Evolutionary conservation across 2,797 vertebrate species (phyloP).

Genomic region (Prionace glauca): DNA sequence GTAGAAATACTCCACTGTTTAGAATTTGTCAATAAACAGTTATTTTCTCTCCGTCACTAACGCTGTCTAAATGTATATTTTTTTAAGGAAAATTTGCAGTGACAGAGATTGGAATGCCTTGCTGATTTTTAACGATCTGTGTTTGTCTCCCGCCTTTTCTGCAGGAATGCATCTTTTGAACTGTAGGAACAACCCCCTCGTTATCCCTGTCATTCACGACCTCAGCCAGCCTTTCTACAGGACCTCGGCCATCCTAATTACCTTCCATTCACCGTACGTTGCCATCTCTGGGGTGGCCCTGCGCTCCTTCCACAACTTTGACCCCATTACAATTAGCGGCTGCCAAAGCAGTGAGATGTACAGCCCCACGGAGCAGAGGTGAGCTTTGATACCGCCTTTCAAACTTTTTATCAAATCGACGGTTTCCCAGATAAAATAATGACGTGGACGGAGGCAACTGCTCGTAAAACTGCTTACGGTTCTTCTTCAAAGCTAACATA

Average conservation of each 20-base stretch:
- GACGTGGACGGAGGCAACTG: background rate
- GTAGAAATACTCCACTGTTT: background rate
- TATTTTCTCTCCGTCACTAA: background rate
- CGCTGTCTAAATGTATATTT: background rate
- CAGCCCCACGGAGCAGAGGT: constrained; percentile 91
- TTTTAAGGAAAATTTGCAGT: background rate
- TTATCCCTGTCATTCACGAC: constrained; percentile 95
- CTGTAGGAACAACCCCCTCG: constrained; percentile 93
- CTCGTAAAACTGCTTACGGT: too few species aligned
- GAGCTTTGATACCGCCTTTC: constrained; percentile 49
- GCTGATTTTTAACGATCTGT: constrained; percentile 46
- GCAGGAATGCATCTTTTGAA: constrained; percentile 89
- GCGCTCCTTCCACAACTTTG: constrained; percentile 96
- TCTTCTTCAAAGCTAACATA: background rate
- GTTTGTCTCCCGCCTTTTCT: constrained; percentile 47
- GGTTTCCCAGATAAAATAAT: constrained; percentile 23
- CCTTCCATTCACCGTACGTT: constrained; percentile 79
- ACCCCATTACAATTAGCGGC: constrained; percentile 91
- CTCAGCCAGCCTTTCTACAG: constrained; percentile 92
- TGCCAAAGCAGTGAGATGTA: constrained; percentile 97
- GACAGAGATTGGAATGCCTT: background rate
- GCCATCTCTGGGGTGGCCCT: constrained; percentile 94
- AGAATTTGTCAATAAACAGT: background rate
- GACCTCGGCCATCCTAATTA: constrained; percentile 85
- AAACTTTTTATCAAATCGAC: background rate